Evolutionary conservation across 2,888 invertebrate species (phyloP).

Genomic region (Phortica okadai): DNA sequence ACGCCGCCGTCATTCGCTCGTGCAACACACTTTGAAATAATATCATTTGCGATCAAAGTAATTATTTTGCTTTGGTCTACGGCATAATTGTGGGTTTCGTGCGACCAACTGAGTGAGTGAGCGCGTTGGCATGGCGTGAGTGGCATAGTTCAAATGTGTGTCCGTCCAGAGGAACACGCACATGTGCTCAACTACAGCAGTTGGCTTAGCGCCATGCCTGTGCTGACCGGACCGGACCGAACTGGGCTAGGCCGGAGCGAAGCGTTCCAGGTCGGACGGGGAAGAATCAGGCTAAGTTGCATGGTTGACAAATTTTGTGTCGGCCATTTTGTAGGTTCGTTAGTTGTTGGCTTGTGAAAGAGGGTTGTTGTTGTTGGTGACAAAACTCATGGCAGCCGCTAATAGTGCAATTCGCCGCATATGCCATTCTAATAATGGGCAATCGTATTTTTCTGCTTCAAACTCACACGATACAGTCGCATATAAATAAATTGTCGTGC

Average conservation of each 20-base stretch:
- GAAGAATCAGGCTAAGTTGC: conserved; percentile 48
- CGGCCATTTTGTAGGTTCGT: conserved; percentile 8
- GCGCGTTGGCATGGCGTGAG: conserved; percentile 20
- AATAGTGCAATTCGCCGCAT: background rate
- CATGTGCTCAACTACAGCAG: conserved; percentile 58
- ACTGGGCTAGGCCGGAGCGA: too few relatives aligned
- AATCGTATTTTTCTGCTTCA: background rate
- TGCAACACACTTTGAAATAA: conserved; percentile 58
- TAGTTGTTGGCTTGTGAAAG: background rate
- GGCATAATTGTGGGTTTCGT: conserved; percentile 65
- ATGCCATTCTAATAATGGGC: conserved; percentile 13
- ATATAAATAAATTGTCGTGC: conserved; percentile 64
- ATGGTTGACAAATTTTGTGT: conserved; percentile 65
- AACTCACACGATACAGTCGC: background rate
- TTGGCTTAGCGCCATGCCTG: conserved; percentile 54
- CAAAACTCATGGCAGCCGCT: background rate
- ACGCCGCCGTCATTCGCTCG: conserved; percentile 38
- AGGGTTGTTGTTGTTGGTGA: background rate
- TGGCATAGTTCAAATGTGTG: background rate
- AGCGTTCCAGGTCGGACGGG: background rate
- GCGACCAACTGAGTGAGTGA: background rate
- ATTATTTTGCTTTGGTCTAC: conserved; percentile 71
- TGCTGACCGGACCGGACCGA: background rate
- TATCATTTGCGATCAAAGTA: conserved; percentile 71
- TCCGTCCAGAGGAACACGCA: background rate